These are phyloP conservation scores for Enoplosus armatus DNA, from an alignment of 2,797 vertebrate genomes.

Conservation along the genomic window DNA sequence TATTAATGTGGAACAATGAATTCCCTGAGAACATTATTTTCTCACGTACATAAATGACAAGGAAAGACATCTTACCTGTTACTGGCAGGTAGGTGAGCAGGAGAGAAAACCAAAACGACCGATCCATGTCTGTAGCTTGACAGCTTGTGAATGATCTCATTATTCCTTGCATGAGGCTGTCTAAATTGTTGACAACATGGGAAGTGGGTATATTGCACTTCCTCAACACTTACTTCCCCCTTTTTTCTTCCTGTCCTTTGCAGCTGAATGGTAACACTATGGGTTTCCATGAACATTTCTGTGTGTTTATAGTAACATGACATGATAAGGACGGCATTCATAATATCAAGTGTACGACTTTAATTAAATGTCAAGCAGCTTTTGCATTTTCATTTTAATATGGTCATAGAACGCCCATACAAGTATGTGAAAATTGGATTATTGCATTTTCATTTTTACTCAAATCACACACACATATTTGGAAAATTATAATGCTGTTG, in stretches of 20 bases:
- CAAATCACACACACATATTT: no score
- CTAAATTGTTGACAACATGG: constrained; percentile 46
- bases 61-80: constrained; percentile 59
- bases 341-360: no score
- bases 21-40: background rate
- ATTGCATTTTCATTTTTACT: no score
- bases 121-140: constrained; percentile 61
- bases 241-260: constrained; percentile 16
- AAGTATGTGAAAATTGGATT: no score
- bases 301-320: background rate
- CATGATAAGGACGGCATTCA: background rate
- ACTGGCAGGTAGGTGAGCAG: constrained; percentile 41
- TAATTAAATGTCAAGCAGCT: no score
- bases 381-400: no score
- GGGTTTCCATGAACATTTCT: constrained; percentile 3
- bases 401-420: no score
- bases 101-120: constrained; percentile 57
- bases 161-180: constrained; percentile 39
- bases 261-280: background rate
- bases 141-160: constrained; percentile 57
- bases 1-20: background rate
- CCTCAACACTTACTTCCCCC: constrained; percentile 56
- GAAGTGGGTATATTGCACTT: constrained; percentile 63
- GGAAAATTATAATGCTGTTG: no score
- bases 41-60: background rate